phyloP scores from a whole-genome alignment of 1,140 invertebrate species.

The Drosophila yakuba region DNA sequence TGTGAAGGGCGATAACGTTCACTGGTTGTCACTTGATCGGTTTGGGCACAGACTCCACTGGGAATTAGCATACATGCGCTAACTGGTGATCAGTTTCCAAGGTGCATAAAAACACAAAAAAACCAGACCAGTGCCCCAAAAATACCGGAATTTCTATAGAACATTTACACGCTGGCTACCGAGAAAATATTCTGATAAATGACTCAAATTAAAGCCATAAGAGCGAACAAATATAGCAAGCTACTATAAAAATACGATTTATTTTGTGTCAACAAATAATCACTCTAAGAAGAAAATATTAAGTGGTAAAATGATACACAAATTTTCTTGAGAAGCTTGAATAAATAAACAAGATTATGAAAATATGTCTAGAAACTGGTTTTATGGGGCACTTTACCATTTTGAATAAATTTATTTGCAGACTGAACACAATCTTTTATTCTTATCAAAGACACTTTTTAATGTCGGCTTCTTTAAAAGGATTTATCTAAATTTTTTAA shows the following conservation, averaged over 20 bases:
- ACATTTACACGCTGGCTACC: slow-evolving; percentile 32
- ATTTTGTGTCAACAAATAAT: neutral
- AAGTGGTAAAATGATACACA: too few species aligned
- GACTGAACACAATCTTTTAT: neutral
- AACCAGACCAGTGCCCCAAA: slow-evolving; percentile 15
- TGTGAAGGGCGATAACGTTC: slow-evolving; percentile 40
- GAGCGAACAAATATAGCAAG: neutral
- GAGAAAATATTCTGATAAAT: neutral
- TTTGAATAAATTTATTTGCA: neutral
- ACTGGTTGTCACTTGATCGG: slow-evolving; percentile 51
- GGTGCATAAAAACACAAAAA: slow-evolving; percentile 1
- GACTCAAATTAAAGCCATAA: neutral
- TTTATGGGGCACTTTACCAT: neutral
- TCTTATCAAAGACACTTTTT: slow-evolving; percentile 7
- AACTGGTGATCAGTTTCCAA: slow-evolving; percentile 33
- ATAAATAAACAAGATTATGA: neutral
- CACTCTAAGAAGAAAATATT: neutral
- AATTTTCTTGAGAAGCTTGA: neutral
- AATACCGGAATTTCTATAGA: slow-evolving; percentile 36
- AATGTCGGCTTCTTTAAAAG: neutral
- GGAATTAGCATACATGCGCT: slow-evolving; percentile 68
- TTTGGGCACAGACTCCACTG: slow-evolving; percentile 8
- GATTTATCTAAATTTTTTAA: slow-evolving; percentile 18
- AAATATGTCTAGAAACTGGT: neutral
- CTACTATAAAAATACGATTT: neutral